phyloP scores from a whole-genome alignment of 37 sponge, comb jelly and placozoan species.

The Haliclona indistincta region DNA sequence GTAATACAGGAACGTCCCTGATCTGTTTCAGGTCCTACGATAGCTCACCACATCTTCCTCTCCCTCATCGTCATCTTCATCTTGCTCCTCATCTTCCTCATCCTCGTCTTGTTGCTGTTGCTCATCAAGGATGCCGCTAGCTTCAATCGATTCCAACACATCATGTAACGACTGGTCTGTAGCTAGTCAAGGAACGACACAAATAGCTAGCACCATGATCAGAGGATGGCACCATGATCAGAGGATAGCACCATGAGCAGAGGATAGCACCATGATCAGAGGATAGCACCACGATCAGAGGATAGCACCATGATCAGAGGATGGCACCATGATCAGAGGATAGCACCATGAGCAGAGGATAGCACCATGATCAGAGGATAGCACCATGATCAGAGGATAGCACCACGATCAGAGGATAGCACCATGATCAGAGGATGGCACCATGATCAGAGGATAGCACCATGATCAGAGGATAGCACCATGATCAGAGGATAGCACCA shows the following conservation, averaged over 20 bases:
- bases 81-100: slow-evolving; percentile 43
- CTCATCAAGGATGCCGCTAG: slow-evolving; percentile 38
- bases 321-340: too few species aligned
- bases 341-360: too few species aligned
- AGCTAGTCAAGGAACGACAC: background rate
- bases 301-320: too few species aligned
- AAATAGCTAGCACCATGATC: background rate
- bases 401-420: too few species aligned
- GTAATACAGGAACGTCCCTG: background rate
- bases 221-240: background rate
- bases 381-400: too few species aligned
- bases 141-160: slow-evolving; percentile 21
- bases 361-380: too few species aligned
- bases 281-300: too few species aligned
- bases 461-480: background rate
- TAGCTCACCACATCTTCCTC: background rate
- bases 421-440: background rate
- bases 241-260: too few species aligned
- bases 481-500: background rate
- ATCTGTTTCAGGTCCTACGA: background rate
- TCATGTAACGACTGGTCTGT: slow-evolving; percentile 42
- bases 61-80: background rate
- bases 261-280: too few species aligned
- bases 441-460: background rate
- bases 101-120: background rate